Conservation (phyloP, 1,140 invertebrate species). For the Steinernema khuongi region DNA sequence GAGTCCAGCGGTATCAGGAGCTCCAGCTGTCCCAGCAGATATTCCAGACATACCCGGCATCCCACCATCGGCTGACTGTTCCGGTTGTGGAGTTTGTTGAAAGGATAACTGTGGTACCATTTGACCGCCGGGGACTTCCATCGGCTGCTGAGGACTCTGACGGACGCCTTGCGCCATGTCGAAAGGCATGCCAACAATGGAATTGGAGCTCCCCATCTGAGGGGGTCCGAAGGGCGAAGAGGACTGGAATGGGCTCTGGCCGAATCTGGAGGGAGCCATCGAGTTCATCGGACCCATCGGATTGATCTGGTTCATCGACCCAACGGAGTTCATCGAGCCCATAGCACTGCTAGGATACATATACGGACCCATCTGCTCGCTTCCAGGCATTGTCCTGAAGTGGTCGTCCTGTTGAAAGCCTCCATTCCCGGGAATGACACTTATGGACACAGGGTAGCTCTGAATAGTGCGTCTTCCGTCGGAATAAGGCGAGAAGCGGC, state of each 20-base stretch:
- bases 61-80: neutral
- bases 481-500: neutral
- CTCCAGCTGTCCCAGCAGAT: neutral
- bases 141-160: neutral
- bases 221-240: neutral
- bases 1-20: too few species aligned
- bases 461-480: neutral
- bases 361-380: neutral
- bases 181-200: neutral
- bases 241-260: neutral
- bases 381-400: neutral
- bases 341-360: neutral
- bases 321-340: neutral
- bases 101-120: neutral
- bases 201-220: conserved; percentile 9
- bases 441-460: neutral
- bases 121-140: too few species aligned
- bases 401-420: neutral
- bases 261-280: neutral
- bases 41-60: too few species aligned
- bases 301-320: neutral
- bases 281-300: conserved; percentile 5
- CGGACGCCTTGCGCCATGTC: neutral
- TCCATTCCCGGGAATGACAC: neutral
- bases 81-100: neutral